Evolutionary conservation across 1,140 invertebrate species (phyloP).

Genomic region (Drosophila kohkoa): DNA sequence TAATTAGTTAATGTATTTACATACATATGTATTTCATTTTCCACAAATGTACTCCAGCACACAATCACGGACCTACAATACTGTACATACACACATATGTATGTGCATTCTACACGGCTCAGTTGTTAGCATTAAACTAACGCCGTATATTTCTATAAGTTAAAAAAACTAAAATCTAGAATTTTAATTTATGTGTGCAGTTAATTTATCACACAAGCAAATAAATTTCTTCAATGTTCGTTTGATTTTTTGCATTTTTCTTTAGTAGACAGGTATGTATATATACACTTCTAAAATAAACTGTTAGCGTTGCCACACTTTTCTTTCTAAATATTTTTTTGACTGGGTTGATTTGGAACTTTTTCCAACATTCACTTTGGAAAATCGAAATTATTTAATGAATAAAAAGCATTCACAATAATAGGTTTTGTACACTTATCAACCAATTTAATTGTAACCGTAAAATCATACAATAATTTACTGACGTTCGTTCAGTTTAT

Average conservation of each 20-base stretch:
- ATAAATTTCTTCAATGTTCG: not conserved
- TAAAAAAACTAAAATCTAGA: too few species aligned
- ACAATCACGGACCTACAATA: not conserved
- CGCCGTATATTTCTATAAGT: too few species aligned
- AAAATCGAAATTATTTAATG: not conserved
- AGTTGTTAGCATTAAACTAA: too few species aligned
- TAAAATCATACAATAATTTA: not conserved
- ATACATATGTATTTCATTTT: not conserved
- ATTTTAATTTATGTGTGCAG: too few species aligned
- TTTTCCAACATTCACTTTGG: constrained; percentile 15
- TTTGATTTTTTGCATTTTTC: constrained; percentile 25
- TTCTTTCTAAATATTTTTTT: constrained; percentile 3
- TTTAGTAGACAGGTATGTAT: constrained; percentile 14
- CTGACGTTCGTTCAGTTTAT: not conserved
- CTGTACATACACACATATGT: too few species aligned
- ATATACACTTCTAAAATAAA: constrained; percentile 28
- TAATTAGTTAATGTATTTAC: not conserved
- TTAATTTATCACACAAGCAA: not conserved
- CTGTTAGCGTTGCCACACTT: constrained; percentile 11
- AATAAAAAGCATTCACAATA: too few species aligned
- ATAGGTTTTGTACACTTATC: too few species aligned
- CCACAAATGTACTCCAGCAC: not conserved
- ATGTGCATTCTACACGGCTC: too few species aligned
- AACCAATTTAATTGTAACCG: too few species aligned
- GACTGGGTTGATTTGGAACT: not conserved